Evolutionary conservation across 2,888 invertebrate species (phyloP).

Genomic region (Dryobota labecula): DNA sequence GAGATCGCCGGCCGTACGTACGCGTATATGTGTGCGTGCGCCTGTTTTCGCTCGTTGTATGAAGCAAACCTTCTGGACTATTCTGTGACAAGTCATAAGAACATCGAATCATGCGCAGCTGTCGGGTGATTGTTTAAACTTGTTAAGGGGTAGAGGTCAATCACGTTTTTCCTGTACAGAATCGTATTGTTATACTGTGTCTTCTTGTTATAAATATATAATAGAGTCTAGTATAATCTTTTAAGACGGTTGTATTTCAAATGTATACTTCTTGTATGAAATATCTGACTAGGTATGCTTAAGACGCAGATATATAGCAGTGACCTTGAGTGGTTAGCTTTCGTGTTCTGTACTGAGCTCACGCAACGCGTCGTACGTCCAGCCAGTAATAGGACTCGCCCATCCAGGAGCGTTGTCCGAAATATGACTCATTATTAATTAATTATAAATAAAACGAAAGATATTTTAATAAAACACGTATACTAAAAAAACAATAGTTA

Average conservation of each 20-base stretch:
- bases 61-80: neutral
- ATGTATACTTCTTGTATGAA: neutral
- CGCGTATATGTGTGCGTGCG: neutral
- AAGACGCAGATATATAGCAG: too few relatives aligned
- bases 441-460: too few relatives aligned
- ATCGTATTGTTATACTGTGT: slow-evolving; percentile 21
- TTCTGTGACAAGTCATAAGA: slow-evolving; percentile 19
- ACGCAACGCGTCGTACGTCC: too few relatives aligned
- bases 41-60: neutral
- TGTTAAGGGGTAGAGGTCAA: slow-evolving; percentile 56
- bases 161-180: slow-evolving; percentile 50
- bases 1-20: neutral
- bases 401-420: too few relatives aligned
- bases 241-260: neutral
- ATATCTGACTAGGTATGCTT: neutral
- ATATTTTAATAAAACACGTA: too few relatives aligned
- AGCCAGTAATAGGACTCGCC: too few relatives aligned
- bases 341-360: too few relatives aligned
- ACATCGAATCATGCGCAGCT: slow-evolving; percentile 58
- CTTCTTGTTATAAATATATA: slow-evolving; percentile 23
- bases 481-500: too few relatives aligned
- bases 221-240: neutral
- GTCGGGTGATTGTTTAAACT: slow-evolving; percentile 57
- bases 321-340: too few relatives aligned
- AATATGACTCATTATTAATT: too few relatives aligned